Base-by-base conservation (phyloP, 2,113 vertebrate species). In the Tamias sibiricus region DNA sequence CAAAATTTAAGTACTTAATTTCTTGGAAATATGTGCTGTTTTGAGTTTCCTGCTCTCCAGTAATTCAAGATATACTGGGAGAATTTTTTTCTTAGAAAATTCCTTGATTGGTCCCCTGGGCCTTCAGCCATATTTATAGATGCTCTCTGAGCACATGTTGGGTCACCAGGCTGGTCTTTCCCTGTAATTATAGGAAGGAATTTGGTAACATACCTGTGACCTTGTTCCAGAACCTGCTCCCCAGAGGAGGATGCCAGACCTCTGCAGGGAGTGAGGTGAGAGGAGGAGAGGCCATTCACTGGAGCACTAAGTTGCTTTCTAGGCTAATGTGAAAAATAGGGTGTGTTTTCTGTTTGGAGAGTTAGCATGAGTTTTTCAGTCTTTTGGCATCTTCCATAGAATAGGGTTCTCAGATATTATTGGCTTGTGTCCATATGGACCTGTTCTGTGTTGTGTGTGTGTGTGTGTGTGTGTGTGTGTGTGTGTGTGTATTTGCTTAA, bases 11-110 rank as follows among this genome's bases (percentile, higher is more conserved):
- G 52, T 90, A 59, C 59, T 52, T 85, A 49, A 77, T 4, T 93
- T 88, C 14, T 79, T 91, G 8, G 37, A 92, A 94, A 95, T 92
- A 14, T 49, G 40, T 40, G 74, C 8, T 75, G 52, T 71, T 91
- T 44, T 95, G 32, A 52, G 2, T 85, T 96, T 88, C 32, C 14
- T 26, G 71, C 20, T 87, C 32, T 64, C 16, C 19, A 57, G 62
- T 82, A 92, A 81, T 47, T 47, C 30, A 72, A 74, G 83, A 89
- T 85, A 4, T 24, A 64, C 8, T 62, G 40, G 28, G n/a, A 47
- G 32, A 76, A 30, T 69, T 77, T 62, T 19, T 76, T 82, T n/a
- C n/a, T 59, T 95, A 86, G 42, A 84, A 83, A 84, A 64, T 82
- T 89, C 16, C 35, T 82, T 81, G 17, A 26, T 64, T 88, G 37